These are phyloP conservation scores for Erpobdella octoculata DNA, from an alignment of 2,888 invertebrate genomes.

Conservation along the genomic window DNA sequence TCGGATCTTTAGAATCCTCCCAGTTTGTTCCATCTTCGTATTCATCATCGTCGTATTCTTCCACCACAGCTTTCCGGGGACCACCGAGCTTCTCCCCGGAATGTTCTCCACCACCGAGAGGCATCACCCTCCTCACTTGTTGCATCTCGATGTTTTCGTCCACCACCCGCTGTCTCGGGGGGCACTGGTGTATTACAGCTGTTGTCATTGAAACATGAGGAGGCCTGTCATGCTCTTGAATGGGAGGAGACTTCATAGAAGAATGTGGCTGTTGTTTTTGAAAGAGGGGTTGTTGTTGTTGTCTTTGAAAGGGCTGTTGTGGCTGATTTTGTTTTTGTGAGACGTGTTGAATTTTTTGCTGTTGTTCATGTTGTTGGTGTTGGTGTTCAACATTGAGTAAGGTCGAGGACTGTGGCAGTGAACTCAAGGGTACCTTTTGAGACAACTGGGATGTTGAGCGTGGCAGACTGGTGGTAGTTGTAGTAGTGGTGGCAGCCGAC, in stretches of 20 bases:
- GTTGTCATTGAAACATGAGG: slow-evolving; percentile 11
- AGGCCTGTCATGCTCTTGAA: slow-evolving; percentile 1
- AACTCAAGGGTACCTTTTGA: background rate
- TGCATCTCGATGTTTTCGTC: slow-evolving; percentile 20
- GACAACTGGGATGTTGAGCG: slow-evolving; percentile 14
- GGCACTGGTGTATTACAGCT: background rate
- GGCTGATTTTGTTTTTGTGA: background rate
- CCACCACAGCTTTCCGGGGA: slow-evolving; percentile 16
- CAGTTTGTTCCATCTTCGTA: slow-evolving; percentile 19
- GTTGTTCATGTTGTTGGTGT: slow-evolving; percentile 12
- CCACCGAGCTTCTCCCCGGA: background rate
- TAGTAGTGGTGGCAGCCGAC: slow-evolving; percentile 18
- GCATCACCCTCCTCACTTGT: background rate
- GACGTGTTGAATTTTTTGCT: background rate
- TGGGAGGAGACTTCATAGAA: background rate
- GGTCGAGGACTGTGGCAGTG: slow-evolving; percentile 10
- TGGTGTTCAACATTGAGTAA: slow-evolving; percentile 15
- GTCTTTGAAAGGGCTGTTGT: slow-evolving; percentile 2
- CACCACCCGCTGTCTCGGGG: background rate
- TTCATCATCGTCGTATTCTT: slow-evolving; percentile 27
- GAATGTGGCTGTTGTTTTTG: slow-evolving; percentile 12
- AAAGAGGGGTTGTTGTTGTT: background rate
- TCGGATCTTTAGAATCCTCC: slow-evolving; percentile 18
- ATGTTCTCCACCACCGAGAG: background rate
- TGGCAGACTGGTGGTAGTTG: slow-evolving; percentile 19